phyloP scores from a whole-genome alignment of 1,140 invertebrate genomes.

The Copidosoma floridanum region DNA sequence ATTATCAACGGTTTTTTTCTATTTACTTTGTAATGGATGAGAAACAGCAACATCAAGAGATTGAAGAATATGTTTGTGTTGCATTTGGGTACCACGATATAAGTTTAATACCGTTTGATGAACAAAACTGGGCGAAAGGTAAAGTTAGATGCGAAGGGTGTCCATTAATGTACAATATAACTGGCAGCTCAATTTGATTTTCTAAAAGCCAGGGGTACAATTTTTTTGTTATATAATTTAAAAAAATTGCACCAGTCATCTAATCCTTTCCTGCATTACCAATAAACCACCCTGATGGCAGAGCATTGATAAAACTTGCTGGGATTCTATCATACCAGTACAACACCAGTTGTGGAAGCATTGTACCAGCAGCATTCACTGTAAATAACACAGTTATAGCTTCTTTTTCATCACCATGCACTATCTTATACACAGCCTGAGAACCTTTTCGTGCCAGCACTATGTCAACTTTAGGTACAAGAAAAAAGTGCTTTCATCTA shows the following conservation, averaged over 20 bases:
- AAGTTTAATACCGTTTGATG: slow-evolving; percentile 42
- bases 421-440: slow-evolving; percentile 38
- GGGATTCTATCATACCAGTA: slow-evolving; percentile 11
- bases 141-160: slow-evolving; percentile 45
- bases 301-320: slow-evolving; percentile 11
- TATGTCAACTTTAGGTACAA: slow-evolving; percentile 32
- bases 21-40: slow-evolving; percentile 34
- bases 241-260: slow-evolving; percentile 47
- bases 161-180: slow-evolving; percentile 50
- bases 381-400: slow-evolving; percentile 44
- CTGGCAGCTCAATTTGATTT: slow-evolving; percentile 34
- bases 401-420: slow-evolving; percentile 47
- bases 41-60: slow-evolving; percentile 43
- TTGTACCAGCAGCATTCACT: slow-evolving; percentile 40
- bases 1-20: slow-evolving; percentile 26
- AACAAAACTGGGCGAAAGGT: slow-evolving; percentile 43
- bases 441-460: slow-evolving; percentile 37
- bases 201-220: slow-evolving; percentile 42
- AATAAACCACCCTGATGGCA: slow-evolving; percentile 40
- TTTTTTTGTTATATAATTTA: slow-evolving; percentile 45
- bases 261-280: slow-evolving; percentile 44
- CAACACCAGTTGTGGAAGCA: slow-evolving; percentile 36
- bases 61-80: slow-evolving; percentile 35
- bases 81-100: slow-evolving; percentile 34
- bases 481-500: slow-evolving; percentile 36